Evolutionary conservation across 2,113 vertebrate genomes (phyloP), one percentile per base, ranked within the genome.

Genomic region (Pitta sordida): DNA sequence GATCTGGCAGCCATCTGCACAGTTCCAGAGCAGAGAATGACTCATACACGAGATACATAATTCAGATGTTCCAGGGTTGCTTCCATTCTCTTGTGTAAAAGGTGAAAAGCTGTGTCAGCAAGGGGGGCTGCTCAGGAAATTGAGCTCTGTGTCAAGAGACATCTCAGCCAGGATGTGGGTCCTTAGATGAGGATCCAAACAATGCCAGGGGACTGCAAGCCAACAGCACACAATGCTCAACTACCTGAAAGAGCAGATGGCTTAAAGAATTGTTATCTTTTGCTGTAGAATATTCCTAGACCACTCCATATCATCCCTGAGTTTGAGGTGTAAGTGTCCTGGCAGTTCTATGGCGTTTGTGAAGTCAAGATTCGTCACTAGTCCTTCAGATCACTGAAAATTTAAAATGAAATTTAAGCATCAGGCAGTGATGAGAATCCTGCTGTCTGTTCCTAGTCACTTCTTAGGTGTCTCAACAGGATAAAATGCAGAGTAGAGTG

Each of bases 51-150:
- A 43, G 18, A 64, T 91, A 2, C 58, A 69, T 77, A 41, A 93
- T 86, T 76, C 87, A 91, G 78, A 7, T 21, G 24, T 73, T 73
- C 29, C 91, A 62, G 78, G 26, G 22, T 10, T 27, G 36, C 36
- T 17, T 76, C 67, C 67, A 27, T 3, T 15, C 96, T 83, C 93
- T 36, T 44, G 62, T 34, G 49, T 37, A 27, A 69, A 78, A 87
- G 78, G 90, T 69, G 70, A 58, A 71, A 58, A 91, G 90, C 81
- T 89, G 77, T 34, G 62, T 65, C 75, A 90, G 90, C 82, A 49
- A 10, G 49, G 16, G 52, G 43, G 43, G 43, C 23, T 64, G 60
- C 90, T 84, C 86, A 23, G 36, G 3, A 90, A 12, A 34, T 0
- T 16, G 27, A 62, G 53, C 3, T 83, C 74, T 44, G 39, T 18